Evolutionary conservation across 2,888 invertebrate genomes (phyloP).

Genomic region (Apotomis turbidana): DNA sequence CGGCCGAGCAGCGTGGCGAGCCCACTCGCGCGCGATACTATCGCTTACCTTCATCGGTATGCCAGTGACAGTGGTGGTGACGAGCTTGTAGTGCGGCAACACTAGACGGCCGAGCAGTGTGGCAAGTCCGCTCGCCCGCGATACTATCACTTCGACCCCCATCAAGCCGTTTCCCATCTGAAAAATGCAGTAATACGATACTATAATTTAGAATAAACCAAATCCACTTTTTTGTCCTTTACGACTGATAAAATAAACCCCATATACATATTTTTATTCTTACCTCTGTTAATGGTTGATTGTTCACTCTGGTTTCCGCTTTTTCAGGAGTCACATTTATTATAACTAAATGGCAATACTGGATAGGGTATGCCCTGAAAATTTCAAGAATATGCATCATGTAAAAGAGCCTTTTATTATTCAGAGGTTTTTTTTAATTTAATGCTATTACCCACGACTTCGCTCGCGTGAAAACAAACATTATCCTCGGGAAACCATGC

Average conservation of each 20-base stretch:
- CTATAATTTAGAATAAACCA: too few species aligned
- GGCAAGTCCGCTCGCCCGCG: slow-evolving; percentile 89
- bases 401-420: background rate
- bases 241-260: too few species aligned
- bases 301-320: slow-evolving; percentile 89
- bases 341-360: slow-evolving; percentile 95
- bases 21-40: slow-evolving; percentile 50
- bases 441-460: too few species aligned
- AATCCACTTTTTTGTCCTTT: too few species aligned
- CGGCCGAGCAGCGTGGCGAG: slow-evolving; percentile 90
- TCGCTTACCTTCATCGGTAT: slow-evolving; percentile 96
- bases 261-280: slow-evolving; percentile 38
- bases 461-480: too few species aligned
- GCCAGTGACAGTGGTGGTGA: slow-evolving; percentile 98
- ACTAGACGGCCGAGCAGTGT: slow-evolving; percentile 90
- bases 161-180: slow-evolving; percentile 89
- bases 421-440: background rate
- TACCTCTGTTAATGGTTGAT: slow-evolving; percentile 88
- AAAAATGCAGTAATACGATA: slow-evolving; percentile 42
- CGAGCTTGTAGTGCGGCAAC: slow-evolving; percentile 93
- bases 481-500: too few species aligned
- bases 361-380: slow-evolving; percentile 88
- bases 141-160: slow-evolving; percentile 92
- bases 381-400: slow-evolving; percentile 3
- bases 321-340: slow-evolving; percentile 94